phyloP scores from a whole-genome alignment of 2,113 vertebrate genomes.

The Poicephalus gulielmi region DNA sequence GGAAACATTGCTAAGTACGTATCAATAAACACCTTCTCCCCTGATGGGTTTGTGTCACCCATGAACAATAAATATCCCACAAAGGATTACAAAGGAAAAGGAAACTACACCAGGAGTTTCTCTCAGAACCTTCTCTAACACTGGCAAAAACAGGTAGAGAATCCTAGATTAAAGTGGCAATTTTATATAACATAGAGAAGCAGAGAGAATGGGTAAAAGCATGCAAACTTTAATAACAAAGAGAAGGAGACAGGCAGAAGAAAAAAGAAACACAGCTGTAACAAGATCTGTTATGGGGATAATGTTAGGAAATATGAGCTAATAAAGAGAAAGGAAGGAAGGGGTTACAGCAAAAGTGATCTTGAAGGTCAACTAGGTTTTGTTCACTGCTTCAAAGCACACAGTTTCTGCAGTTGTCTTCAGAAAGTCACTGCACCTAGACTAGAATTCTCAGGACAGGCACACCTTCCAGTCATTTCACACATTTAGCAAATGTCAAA shows the following conservation, averaged over 20 bases:
- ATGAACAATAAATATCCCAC: neutral
- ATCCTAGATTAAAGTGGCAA: neutral
- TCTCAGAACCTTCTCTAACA: neutral
- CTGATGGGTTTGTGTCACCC: neutral
- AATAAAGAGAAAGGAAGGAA: neutral
- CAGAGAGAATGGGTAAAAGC: neutral
- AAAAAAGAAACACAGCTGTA: neutral
- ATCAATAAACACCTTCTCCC: neutral
- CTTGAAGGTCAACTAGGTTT: neutral
- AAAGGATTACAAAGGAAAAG: neutral
- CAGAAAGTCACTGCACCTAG: constrained; percentile 5
- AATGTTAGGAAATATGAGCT: neutral
- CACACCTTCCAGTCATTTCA: constrained; percentile 3
- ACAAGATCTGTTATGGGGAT: neutral
- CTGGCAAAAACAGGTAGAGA: neutral
- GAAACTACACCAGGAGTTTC: neutral
- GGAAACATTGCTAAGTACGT: neutral
- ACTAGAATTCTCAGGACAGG: neutral
- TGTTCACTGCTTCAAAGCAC: neutral
- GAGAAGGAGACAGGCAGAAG: neutral
- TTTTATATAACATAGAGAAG: neutral
- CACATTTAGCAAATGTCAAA: constrained; percentile 21
- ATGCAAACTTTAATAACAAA: neutral
- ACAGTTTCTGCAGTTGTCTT: neutral
- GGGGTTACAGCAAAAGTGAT: neutral